These are phyloP conservation scores for Dallia pectoralis DNA, from an alignment of 2,797 vertebrate species.

Conservation along the genomic window DNA sequence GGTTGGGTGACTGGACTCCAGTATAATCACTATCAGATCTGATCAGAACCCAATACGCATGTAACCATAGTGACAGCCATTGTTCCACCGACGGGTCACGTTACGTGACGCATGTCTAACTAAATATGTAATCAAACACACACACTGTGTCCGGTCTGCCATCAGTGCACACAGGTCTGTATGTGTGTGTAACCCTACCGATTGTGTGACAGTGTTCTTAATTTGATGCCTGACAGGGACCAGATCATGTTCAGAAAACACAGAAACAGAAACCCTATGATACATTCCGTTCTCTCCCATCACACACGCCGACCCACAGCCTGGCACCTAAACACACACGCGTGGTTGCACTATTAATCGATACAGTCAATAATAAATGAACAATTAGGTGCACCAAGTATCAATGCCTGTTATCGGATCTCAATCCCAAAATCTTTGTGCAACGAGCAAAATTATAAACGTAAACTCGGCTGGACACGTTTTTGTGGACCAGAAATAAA, in stretches of 20 bases:
- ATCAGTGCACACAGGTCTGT: neutral
- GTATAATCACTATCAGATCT: constrained; percentile 45
- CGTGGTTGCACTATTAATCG: constrained; percentile 30
- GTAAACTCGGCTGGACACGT: too few relatives aligned
- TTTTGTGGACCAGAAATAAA: too few relatives aligned
- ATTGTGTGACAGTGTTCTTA: constrained; percentile 12
- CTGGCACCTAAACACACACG: too few relatives aligned
- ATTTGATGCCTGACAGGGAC: constrained; percentile 13
- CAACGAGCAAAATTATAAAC: too few relatives aligned
- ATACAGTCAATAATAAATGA: constrained; percentile 26
- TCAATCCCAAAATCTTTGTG: too few relatives aligned
- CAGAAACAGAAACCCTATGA: constrained; percentile 5
- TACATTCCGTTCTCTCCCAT: too few relatives aligned
- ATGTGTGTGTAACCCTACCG: constrained; percentile 3
- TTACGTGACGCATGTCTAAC: neutral
- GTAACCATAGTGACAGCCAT: neutral
- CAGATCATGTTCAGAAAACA: neutral
- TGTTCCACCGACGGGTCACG: constrained; percentile 30
- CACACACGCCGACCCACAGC: constrained; percentile 8
- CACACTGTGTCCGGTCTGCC: neutral
- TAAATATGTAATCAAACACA: neutral
- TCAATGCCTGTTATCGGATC: constrained; percentile 23
- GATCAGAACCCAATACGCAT: constrained; percentile 40
- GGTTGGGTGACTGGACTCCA: constrained; percentile 40
- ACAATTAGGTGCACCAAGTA: constrained; percentile 37